phyloP scores from a whole-genome alignment of 2,113 vertebrate species.

The Balaenoptera acutorostrata region DNA sequence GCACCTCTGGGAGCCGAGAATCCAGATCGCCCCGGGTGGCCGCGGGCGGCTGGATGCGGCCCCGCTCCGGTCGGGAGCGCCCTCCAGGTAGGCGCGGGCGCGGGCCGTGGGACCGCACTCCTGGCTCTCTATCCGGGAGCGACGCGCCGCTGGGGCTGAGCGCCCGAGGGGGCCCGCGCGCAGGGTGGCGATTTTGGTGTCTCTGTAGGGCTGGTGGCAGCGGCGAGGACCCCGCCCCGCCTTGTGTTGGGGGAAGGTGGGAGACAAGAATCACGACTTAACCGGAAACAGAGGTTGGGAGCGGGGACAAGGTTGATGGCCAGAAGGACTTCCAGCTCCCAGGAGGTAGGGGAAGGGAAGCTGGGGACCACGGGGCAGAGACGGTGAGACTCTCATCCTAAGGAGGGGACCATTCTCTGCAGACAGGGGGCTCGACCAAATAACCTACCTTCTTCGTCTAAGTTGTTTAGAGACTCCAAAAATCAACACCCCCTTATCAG shows the following conservation, averaged over 20 bases:
- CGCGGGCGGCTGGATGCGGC: conserved; percentile 12
- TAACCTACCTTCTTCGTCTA: neutral
- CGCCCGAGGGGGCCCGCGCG: too few relatives aligned
- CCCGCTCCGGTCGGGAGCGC: neutral
- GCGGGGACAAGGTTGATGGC: neutral
- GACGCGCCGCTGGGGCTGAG: neutral
- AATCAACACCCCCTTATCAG: neutral
- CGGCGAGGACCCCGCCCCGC: neutral
- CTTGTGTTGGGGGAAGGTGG: neutral
- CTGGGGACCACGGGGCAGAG: neutral
- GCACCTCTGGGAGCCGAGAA: neutral
- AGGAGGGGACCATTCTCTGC: neutral
- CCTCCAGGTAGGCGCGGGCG: conserved; percentile 10
- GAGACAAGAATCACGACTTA: neutral
- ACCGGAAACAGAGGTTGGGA: neutral
- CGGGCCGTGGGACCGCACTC: neutral
- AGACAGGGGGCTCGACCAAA: neutral
- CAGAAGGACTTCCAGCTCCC: neutral
- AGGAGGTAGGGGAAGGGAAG: neutral
- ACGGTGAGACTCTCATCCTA: neutral
- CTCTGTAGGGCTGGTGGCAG: neutral
- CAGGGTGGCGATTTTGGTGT: neutral
- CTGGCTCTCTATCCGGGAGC: neutral
- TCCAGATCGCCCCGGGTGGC: neutral
- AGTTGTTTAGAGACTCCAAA: neutral